Base-by-base conservation (phyloP, 2,113 vertebrate species). In the Collichthys lucidus region DNA sequence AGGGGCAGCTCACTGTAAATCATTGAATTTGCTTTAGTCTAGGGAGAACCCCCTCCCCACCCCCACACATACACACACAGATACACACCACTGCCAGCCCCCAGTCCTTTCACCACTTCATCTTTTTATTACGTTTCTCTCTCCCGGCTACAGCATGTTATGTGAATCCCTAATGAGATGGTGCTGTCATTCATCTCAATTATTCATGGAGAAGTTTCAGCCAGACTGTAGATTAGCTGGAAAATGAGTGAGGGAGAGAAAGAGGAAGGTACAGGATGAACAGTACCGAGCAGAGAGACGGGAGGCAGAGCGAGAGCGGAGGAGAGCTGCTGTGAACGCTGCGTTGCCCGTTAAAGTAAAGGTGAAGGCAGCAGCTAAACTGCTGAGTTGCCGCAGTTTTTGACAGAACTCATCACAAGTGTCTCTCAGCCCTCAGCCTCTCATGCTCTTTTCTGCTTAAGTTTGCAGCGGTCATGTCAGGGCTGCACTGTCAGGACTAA, bases 141-240 rank as follows among this genome's bases (percentile, higher is more conserved):
- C 81, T 84, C 64, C 35, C 26, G 35, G 75, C 82, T 80, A 29
- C 56, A 70, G 46, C 64, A 60, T 88, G 76, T 80, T 83, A 60
- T 86, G 82, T 90, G 92, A 88, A 93, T 93, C 82, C 77, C 61
- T 90, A 80, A 92, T 74, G 80, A 85, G 87, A 66, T 46, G 53
- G 68, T 14, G 19, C 89, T 91, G 90, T 86, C 89, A 86, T 91
- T 92, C 87, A 89, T 85, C 85, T 94, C 80, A 91, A 92, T 94
- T 90, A 93, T 94, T 94, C 87, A 94, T 89, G 69, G 22, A 20
- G 67, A 84, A 84, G 79, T 89, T 89, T 91, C 68, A 89, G 79
- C 59, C 79, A 68, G 86, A 82, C 87, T 88, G 74, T 83, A 89
- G 75, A 91, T 90, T 74, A 86, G 79, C 72, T 40, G 68, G 62